Conservation (phyloP, 2,797 vertebrate species). For the Artibeus jamaicensis region DNA sequence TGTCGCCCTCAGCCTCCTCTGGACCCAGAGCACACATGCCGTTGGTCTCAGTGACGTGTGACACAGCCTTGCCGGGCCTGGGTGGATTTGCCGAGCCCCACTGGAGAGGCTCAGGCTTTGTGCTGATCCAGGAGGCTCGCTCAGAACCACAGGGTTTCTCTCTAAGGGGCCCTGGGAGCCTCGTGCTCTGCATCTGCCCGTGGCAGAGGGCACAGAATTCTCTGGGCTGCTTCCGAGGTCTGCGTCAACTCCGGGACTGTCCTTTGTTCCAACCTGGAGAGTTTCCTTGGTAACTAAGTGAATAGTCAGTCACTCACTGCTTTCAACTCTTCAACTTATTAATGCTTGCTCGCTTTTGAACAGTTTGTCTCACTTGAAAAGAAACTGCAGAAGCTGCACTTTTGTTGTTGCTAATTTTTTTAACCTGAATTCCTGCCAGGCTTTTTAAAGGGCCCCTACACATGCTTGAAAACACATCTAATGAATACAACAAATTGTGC, state of each 20-base stretch:
- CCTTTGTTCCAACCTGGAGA: not conserved
- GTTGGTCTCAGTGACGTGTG: accelerated
- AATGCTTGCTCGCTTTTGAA: slow-evolving; percentile 51
- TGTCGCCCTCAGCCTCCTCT: not conserved
- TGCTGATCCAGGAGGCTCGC: not conserved
- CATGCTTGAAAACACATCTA: not conserved
- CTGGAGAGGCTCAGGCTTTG: not conserved
- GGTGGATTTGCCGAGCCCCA: not conserved
- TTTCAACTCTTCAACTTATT: slow-evolving; percentile 46
- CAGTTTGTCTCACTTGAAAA: slow-evolving; percentile 67
- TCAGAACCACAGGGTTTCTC: not conserved
- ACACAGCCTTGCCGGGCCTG: not conserved
- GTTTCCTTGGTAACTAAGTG: slow-evolving; percentile 64
- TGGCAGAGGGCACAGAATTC: not conserved
- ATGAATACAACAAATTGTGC: not conserved
- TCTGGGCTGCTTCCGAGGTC: not conserved
- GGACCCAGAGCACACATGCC: not conserved
- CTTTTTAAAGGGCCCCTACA: slow-evolving; percentile 47
- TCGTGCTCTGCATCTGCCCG: not conserved
- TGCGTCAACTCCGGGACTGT: not conserved
- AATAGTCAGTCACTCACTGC: slow-evolving; percentile 6
- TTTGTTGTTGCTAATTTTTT: not conserved
- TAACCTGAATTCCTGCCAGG: slow-evolving; percentile 39
- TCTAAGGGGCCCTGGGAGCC: not conserved
- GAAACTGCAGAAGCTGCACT: slow-evolving; percentile 65